Evolutionary conservation across 2,888 invertebrate species (phyloP).

Genomic region (Pterobdella sp.): DNA sequence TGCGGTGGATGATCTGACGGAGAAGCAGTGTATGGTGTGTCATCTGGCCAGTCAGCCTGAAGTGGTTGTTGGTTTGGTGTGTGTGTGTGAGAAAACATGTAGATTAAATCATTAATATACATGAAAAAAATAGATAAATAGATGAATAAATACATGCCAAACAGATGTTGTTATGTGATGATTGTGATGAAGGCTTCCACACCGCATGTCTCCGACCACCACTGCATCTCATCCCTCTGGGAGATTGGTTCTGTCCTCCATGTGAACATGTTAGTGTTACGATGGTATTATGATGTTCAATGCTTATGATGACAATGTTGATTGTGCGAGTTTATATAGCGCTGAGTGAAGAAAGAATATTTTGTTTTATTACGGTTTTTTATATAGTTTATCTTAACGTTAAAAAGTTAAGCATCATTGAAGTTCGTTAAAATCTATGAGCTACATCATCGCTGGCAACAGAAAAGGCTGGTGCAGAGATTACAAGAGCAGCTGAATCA

Average conservation of each 20-base stretch:
- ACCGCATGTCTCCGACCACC: slow-evolving; percentile 87
- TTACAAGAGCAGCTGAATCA: slow-evolving; percentile 64
- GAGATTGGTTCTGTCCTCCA: slow-evolving; percentile 95
- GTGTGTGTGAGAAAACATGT: neutral
- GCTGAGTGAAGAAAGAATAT: neutral
- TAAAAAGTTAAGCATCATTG: too few species aligned
- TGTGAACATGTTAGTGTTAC: slow-evolving; percentile 77
- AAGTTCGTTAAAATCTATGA: too few species aligned
- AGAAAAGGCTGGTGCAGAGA: slow-evolving; percentile 59
- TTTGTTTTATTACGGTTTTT: neutral
- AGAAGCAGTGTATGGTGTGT: slow-evolving; percentile 80
- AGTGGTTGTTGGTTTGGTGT: slow-evolving; percentile 60
- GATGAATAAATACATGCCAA: slow-evolving; percentile 32
- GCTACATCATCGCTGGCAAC: slow-evolving; percentile 21
- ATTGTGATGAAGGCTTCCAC: slow-evolving; percentile 91
- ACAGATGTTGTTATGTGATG: slow-evolving; percentile 83
- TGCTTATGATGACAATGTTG: neutral
- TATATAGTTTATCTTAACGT: too few species aligned
- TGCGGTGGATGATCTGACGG: slow-evolving; percentile 50
- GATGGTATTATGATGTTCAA: slow-evolving; percentile 4
- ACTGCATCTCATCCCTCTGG: slow-evolving; percentile 85
- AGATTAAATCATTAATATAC: neutral
- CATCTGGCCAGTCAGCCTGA: slow-evolving; percentile 86
- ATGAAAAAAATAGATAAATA: neutral
- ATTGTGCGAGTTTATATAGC: neutral